phyloP scores from a whole-genome alignment of 1,140 invertebrate genomes.

The Drosophila burlai region DNA sequence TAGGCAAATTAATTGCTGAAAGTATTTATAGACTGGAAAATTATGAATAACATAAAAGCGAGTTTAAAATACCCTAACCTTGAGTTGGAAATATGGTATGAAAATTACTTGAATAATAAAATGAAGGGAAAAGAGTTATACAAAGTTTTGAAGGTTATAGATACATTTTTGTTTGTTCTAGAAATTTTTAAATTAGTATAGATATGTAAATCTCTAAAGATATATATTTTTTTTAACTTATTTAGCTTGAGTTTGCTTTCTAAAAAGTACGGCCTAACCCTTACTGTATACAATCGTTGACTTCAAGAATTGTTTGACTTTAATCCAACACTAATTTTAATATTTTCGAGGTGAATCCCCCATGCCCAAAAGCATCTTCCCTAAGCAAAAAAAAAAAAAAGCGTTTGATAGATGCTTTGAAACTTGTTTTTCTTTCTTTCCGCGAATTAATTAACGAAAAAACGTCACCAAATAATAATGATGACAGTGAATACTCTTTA shows the following conservation, averaged over 20 bases:
- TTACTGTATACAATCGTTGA: background rate
- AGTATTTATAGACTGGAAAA: background rate
- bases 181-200: too few species aligned
- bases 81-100: background rate
- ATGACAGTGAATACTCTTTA: background rate
- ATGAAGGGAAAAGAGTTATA: too few species aligned
- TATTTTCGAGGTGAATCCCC: constrained; percentile 28
- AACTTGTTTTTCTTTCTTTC: constrained; percentile 27
- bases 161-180: too few species aligned
- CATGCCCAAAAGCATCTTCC: background rate
- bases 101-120: background rate
- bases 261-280: too few species aligned
- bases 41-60: background rate
- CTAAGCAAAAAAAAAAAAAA: constrained; percentile 1
- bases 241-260: background rate
- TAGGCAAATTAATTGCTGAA: constrained; percentile 20
- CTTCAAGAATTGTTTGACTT: constrained; percentile 6
- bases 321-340: constrained; percentile 11
- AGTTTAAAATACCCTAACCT: background rate
- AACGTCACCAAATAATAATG: constrained; percentile 26
- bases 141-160: background rate
- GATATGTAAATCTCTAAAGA: too few species aligned
- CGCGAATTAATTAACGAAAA: constrained; percentile 22
- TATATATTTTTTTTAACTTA: too few species aligned
- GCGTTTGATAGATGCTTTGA: constrained; percentile 24